Evolutionary conservation across 92 coral and sea anemone species (phyloP), one percentile per base, ranked within the genome.

Genomic region (Pocillopora grandis): DNA sequence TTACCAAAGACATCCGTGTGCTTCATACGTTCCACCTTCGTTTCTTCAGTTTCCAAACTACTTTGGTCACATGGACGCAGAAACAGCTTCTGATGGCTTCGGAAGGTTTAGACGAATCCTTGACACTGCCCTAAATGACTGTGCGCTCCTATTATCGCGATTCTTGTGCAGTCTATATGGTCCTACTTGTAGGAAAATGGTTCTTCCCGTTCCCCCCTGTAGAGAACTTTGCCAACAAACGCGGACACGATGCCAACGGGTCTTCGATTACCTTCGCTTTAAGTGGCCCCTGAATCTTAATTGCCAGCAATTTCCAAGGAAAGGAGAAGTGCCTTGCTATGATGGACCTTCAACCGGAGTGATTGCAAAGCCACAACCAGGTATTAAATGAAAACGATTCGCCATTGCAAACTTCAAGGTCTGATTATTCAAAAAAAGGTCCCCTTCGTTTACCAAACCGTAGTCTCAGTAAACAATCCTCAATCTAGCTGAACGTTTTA

Each of bases 131-230:
- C 12, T 9, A 31, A 2, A 58, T 3, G 68, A 76, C 3, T 91
- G 94, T n/a, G 71, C 88, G 35, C 52, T 82, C 8, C 21, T 64
- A 5, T 33, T 91, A 18, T 72, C 80, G 1, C 56, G 15, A 23
- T 85, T 91, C 82, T 87, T 91, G 36, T 91, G 94, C 36, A 19
- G 72, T 8, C 71, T 85, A 35, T 85, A 88, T 71, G 85, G 76
- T 5, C 94, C 94, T 20, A 35, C 65, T 2, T 91, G 94, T 17
- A 56, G 56, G 4, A 35, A 56, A 16, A 48, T 63, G 37, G 15
- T 35, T 12, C 18, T 70, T 7, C 69, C 27, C 16, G 23, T 83
- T 1, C 94, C 87, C 15, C 93, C 93, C 0, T 91, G 94, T 71
- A 87, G 88, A 20, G 89, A 88, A 9, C 36, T 88, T 55, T 91